Evolutionary conservation across 2,888 invertebrate genomes (phyloP), one percentile per base, ranked within the genome.

Genomic region (Syritta pipiens): DNA sequence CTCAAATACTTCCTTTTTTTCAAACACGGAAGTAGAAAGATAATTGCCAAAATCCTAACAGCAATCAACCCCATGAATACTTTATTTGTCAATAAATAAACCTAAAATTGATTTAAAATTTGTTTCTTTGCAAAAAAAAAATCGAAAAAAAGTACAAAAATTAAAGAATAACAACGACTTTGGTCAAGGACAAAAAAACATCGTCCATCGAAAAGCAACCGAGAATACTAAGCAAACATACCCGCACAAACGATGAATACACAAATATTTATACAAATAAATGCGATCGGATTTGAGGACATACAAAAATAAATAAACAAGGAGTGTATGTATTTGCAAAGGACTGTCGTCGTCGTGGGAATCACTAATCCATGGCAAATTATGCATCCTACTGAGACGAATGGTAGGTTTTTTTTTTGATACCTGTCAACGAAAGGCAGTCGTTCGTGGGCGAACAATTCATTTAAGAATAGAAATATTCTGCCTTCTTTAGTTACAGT

Each of bases 251-350:
- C 51, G 30, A 7, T 67, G 67, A 26, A 53, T 59, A 44, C 46
- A 65, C 48, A 79, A 79, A 74, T 79, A 74, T 79, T 79, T 79
- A 44, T 74, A 44, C 51, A 79, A 79, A 67, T 46, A 67, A 79
- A 79, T 74, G 69, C 67, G 79, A 74, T 74, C 67, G 68, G 77
- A 65, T 65, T 77, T 65, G 22, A 22, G 26, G 48, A 55, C 12
- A 65, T 19, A 32, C 24, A 65, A 65, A 63, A 17, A 35, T 32
- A 37, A 17, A 57, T 51, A 67, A 75, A 51, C 67, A 48, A 42
- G 68, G 26, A 24, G 9, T 49, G 30, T 35, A 60, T 67, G 30
- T 62, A 60, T 67, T 74, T 79, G 60, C 24, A 48, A 37, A 71
- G 65, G 53, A 44, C 44, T 55, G 35, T 12, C 42, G 44, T 42